Percentiles rank a stretch among this genome's conserved stretches.
phyloP scores from a whole-genome alignment of 2,797 vertebrate genomes.

The Galagoides demidoff region DNA sequence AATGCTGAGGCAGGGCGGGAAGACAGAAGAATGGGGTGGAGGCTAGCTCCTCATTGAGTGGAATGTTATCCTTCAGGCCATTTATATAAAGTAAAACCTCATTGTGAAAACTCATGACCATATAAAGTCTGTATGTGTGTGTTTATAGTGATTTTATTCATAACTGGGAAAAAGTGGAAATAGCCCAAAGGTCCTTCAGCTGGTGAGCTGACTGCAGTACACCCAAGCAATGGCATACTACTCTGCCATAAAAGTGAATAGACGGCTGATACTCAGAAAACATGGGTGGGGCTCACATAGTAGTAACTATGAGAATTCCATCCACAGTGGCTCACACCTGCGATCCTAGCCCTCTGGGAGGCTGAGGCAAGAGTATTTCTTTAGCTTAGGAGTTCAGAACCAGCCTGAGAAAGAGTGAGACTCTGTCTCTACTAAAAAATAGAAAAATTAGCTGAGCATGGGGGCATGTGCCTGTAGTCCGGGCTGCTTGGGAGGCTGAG shows the following conservation, averaged over 20 bases:
- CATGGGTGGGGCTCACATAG: background rate
- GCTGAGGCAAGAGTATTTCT: background rate
- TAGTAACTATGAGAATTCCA: conserved; percentile 82
- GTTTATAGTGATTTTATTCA: background rate
- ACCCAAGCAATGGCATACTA: fast-evolving
- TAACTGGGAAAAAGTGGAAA: background rate
- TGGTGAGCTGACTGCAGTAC: background rate
- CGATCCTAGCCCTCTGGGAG: background rate
- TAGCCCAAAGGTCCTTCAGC: background rate
- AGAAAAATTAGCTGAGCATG: no score
- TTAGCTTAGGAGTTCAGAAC: no score
- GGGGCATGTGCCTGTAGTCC: no score
- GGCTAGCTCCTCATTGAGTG: background rate
- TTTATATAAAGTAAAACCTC: background rate
- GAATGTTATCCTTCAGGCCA: background rate
- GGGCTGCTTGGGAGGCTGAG: background rate
- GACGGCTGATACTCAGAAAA: background rate
- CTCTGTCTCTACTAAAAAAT: no score
- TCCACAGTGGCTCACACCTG: background rate
- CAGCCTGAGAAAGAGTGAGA: no score
- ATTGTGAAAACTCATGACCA: background rate
- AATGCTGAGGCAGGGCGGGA: background rate
- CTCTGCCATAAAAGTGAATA: background rate
- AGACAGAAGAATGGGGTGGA: background rate
- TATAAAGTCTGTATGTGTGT: background rate